Evolutionary conservation across 1,140 invertebrate species (phyloP).

Genomic region (Branchinecta lynchi): DNA sequence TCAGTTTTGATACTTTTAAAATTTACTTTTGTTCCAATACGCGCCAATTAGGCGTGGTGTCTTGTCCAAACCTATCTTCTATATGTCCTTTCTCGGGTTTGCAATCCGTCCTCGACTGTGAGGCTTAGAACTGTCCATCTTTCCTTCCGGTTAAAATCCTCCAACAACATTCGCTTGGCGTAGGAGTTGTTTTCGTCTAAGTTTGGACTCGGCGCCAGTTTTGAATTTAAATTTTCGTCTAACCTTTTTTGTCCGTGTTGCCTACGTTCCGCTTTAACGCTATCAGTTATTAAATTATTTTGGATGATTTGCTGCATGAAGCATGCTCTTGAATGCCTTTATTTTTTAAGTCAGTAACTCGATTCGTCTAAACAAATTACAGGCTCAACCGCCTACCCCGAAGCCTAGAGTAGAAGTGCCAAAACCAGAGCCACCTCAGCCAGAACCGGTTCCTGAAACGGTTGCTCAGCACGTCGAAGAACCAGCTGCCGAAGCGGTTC

Average conservation of each 20-base stretch:
- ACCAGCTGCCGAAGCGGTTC: too few relatives aligned
- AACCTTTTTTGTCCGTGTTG: too few relatives aligned
- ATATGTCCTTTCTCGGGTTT: too few relatives aligned
- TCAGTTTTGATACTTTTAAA: not conserved
- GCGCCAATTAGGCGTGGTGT: too few relatives aligned
- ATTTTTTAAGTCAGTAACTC: not conserved
- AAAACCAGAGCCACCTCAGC: not conserved
- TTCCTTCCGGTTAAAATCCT: too few relatives aligned
- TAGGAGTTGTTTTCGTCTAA: too few relatives aligned
- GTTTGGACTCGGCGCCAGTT: too few relatives aligned
- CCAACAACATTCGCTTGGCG: too few relatives aligned
- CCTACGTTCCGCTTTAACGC: not conserved
- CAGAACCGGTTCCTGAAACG: not conserved
- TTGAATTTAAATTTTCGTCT: too few relatives aligned
- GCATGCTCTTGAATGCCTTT: not conserved
- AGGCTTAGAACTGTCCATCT: too few relatives aligned
- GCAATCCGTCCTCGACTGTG: too few relatives aligned
- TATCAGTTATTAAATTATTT: not conserved
- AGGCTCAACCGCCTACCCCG: slow-evolving; percentile 7
- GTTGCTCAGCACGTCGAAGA: not conserved
- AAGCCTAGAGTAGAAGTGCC: not conserved
- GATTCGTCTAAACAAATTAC: slow-evolving; percentile 9
- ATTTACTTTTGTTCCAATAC: not conserved
- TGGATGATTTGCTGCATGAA: not conserved
- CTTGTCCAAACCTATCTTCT: too few relatives aligned